Conservation (phyloP, 2,113 vertebrate species). For the Myotis lucifugus region DNA sequence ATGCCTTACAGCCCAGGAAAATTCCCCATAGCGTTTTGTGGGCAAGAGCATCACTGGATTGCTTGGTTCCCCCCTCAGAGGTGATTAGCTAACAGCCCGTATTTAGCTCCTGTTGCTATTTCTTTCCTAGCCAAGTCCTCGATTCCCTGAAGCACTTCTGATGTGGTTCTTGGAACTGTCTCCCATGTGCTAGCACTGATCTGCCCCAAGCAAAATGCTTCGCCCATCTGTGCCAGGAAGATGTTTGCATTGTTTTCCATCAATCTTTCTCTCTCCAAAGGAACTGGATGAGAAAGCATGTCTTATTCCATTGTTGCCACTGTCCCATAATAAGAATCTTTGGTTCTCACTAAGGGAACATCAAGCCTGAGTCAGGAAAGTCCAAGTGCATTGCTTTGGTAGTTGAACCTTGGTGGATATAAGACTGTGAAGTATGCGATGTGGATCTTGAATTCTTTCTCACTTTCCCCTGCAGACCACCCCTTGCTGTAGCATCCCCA, state of each 20-base stretch:
- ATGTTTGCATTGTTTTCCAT: background rate
- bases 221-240: conserved; percentile 38
- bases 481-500: background rate
- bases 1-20: background rate
- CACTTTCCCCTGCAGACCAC: background rate
- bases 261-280: conserved; percentile 5
- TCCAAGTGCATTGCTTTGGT: background rate
- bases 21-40: background rate
- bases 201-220: conserved; percentile 30
- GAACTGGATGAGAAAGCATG: conserved; percentile 43
- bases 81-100: background rate
- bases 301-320: conserved; percentile 3
- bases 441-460: background rate
- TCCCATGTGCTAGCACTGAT: background rate
- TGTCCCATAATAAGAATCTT: background rate
- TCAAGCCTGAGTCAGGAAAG: conserved; percentile 2
- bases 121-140: background rate
- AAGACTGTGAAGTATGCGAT: background rate
- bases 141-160: conserved; percentile 17
- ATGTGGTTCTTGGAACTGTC: conserved; percentile 27
- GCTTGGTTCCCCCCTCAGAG: background rate
- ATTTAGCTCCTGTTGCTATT: background rate
- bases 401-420: background rate
- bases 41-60: background rate
- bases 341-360: background rate